Conservation (phyloP, 2,113 vertebrate species). For the Rhabdomys dilectus region DNA sequence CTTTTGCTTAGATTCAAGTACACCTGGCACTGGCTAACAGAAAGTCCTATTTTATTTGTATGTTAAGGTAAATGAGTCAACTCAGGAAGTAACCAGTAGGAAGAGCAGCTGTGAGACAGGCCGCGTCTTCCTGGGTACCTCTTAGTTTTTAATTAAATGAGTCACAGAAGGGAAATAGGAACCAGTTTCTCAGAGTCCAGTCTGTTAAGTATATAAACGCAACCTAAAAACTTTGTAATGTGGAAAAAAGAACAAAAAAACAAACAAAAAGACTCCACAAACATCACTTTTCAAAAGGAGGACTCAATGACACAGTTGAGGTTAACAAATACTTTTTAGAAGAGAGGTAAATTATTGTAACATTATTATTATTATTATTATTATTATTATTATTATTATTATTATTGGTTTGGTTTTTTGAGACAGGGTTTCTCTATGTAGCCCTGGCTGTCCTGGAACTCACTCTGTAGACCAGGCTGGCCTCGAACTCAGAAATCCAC, state of each 20-base stretch:
- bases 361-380: too few relatives aligned
- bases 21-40: slow-evolving; percentile 34
- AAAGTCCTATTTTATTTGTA: slow-evolving; percentile 75
- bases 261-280: too few relatives aligned
- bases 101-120: slow-evolving; percentile 65
- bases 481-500: too few relatives aligned
- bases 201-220: slow-evolving; percentile 45
- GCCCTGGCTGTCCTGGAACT: too few relatives aligned
- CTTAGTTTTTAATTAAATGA: slow-evolving; percentile 74
- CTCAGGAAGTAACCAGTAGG: slow-evolving; percentile 69
- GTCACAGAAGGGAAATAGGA: slow-evolving; percentile 76
- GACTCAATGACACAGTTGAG: not conserved
- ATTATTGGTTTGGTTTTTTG: too few relatives aligned
- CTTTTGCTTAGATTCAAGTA: slow-evolving; percentile 27
- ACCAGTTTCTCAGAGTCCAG: slow-evolving; percentile 56
- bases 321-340: slow-evolving; percentile 3
- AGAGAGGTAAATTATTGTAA: slow-evolving; percentile 21
- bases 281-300: not conserved
- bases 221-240: slow-evolving; percentile 45
- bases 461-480: too few relatives aligned
- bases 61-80: slow-evolving; percentile 82
- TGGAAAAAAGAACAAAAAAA: not conserved
- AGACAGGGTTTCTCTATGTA: too few relatives aligned
- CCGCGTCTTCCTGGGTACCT: slow-evolving; percentile 69
- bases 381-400: too few relatives aligned